phyloP scores from a whole-genome alignment of 2,888 invertebrate species.

The Neoascia interrupta region DNA sequence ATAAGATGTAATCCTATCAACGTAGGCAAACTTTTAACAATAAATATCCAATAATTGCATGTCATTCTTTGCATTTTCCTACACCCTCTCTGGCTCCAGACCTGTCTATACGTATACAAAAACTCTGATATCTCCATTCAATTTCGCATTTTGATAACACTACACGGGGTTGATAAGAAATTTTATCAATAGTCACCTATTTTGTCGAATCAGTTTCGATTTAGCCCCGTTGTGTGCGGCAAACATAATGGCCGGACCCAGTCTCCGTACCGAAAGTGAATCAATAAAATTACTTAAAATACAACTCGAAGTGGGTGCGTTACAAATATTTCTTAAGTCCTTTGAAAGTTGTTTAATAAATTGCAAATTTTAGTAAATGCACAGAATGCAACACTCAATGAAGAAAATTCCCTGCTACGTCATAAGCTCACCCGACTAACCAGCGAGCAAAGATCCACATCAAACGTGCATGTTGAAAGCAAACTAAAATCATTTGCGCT shows the following conservation, averaged over 20 bases:
- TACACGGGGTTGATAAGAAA: too few species aligned
- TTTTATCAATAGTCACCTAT: not conserved
- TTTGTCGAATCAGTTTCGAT: not conserved
- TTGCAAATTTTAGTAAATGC: slow-evolving; percentile 71
- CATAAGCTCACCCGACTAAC: slow-evolving; percentile 72
- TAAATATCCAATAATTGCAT: too few species aligned
- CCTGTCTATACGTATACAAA: too few species aligned
- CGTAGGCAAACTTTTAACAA: too few species aligned
- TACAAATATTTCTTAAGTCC: not conserved
- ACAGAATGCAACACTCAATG: slow-evolving; percentile 72
- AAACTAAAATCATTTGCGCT: slow-evolving; percentile 72
- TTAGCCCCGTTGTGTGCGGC: not conserved
- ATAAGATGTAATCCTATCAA: too few species aligned
- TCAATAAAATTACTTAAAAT: slow-evolving; percentile 30
- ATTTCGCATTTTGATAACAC: slow-evolving; percentile 23
- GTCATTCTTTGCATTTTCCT: too few species aligned
- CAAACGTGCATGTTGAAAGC: slow-evolving; percentile 74
- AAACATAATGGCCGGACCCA: slow-evolving; percentile 16
- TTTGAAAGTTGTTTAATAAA: not conserved
- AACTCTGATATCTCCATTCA: too few species aligned
- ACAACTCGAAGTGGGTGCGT: slow-evolving; percentile 50
- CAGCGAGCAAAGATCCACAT: slow-evolving; percentile 71
- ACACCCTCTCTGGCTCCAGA: too few species aligned
- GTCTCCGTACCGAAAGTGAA: slow-evolving; percentile 36
- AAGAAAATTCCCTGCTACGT: slow-evolving; percentile 74